A percentile compares a stretch with the other conserved stretches of the same genome.
Evolutionary conservation across 1,140 invertebrate species (phyloP).

Genomic region (Bombus difficillimus): DNA sequence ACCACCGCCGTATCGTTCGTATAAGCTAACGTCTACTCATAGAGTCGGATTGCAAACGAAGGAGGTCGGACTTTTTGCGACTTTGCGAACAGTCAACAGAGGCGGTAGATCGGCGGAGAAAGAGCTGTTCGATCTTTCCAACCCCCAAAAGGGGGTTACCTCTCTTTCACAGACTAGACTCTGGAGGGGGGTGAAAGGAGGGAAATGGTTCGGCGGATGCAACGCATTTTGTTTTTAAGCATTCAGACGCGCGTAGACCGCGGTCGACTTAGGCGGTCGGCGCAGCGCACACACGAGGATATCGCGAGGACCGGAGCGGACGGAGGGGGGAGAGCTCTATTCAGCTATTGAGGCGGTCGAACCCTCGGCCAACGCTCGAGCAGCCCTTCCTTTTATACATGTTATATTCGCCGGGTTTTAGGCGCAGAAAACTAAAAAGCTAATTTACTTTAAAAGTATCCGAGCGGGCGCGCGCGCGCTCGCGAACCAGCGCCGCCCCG

Average conservation of each 20-base stretch:
- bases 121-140: slow-evolving; percentile 50
- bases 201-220: slow-evolving; percentile 53
- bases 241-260: slow-evolving; percentile 72
- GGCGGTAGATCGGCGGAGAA: slow-evolving; percentile 23
- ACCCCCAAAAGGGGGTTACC: not conserved
- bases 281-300: slow-evolving; percentile 14
- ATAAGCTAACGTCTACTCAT: not conserved
- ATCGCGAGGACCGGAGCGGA: slow-evolving; percentile 15
- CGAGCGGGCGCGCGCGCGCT: slow-evolving; percentile 40
- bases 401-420: slow-evolving; percentile 77
- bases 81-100: slow-evolving; percentile 60
- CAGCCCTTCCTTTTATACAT: slow-evolving; percentile 76
- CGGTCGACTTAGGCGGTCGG: slow-evolving; percentile 29
- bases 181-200: not conserved
- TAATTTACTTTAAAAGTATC: slow-evolving; percentile 84
- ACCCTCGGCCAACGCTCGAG: slow-evolving; percentile 69
- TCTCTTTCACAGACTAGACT: slow-evolving; percentile 56
- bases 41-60: not conserved
- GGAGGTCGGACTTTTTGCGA: slow-evolving; percentile 37
- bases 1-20: no score
- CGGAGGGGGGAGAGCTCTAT: slow-evolving; percentile 43
- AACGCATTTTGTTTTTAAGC: slow-evolving; percentile 76
- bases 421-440: slow-evolving; percentile 82
- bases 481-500: not conserved
- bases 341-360: slow-evolving; percentile 74